Conservation (phyloP, 2,113 vertebrate species). For the Thalassarche chlororhynchos region DNA sequence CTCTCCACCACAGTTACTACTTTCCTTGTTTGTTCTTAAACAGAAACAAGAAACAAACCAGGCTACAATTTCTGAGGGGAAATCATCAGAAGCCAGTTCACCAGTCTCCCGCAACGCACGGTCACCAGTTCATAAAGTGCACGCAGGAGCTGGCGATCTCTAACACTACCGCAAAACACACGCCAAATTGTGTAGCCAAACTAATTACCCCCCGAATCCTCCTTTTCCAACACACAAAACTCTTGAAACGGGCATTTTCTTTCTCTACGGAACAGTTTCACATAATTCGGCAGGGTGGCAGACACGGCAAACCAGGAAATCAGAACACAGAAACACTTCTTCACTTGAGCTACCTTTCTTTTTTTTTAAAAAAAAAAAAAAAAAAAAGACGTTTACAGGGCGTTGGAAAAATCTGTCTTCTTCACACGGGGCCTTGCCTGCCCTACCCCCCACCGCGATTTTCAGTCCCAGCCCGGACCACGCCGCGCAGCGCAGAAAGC, state of each 20-base stretch:
- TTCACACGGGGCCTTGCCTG: accelerated
- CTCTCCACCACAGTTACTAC: not conserved
- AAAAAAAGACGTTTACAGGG: accelerated
- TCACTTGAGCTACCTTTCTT: accelerated
- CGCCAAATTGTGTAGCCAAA: accelerated
- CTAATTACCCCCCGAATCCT: accelerated
- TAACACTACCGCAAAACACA: accelerated
- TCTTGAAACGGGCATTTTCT: accelerated
- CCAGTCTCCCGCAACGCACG: accelerated
- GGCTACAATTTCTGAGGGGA: accelerated
- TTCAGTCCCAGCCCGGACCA: not conserved
- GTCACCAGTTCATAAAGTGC: accelerated
- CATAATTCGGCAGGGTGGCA: accelerated
- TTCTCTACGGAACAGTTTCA: accelerated
- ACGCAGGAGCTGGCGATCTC: accelerated
- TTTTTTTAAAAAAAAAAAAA: not conserved
- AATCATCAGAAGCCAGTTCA: not conserved
- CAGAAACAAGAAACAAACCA: not conserved
- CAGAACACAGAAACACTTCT: too few relatives aligned
- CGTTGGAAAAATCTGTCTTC: accelerated
- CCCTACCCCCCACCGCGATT: accelerated
- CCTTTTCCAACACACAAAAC: not conserved
- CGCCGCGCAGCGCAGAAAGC: not conserved
- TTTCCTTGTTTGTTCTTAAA: not conserved
- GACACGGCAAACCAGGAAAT: not conserved